Base-by-base conservation (phyloP, 2,797 vertebrate species). In the Cetoscarus ocellatus region DNA sequence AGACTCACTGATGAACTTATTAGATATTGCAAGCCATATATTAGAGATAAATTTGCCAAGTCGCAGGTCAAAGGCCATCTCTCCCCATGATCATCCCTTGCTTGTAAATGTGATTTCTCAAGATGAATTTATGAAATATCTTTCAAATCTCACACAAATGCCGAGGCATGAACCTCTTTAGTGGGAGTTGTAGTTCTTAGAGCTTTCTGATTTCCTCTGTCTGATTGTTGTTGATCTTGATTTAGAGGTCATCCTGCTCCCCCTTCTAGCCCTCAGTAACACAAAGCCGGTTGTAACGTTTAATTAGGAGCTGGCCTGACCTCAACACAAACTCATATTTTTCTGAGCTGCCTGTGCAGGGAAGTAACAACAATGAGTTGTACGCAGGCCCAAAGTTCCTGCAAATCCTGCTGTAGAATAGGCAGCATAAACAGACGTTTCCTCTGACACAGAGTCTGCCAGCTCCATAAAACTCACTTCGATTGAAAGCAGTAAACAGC, bases 391-490 rank as follows among this genome's bases (percentile, higher is more conserved):
- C 59, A 73, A 70, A 43, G 84, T 90, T 90, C 83, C 86, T 86
- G 88, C 75, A 55, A 83, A 70, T 71, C 49, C 75, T 50, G 36
- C 63, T 78, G 78, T 58, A 85, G 87, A 93, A 90, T 82, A 73
- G 78, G 78, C 68, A 65, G 80, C 86, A 87, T 94, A 95, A 95
- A 93, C 91, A 94, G 83, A 85, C 88, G 39, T 90, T 95, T 94
- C 93, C 93, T 93, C 58, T 47, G 14, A 71, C 70, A 74, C 15
- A 73, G 69, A 7, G 70, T 62, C 64, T 63, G 74, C 66, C 63
- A 52, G 6, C 44, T 44, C 27, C 51, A 47, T 71, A 63, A 60
- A 58, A 49, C 50, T 51, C 53, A 0, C 39, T 51, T 61, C 47
- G 73, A 71, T 75, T 27, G 0, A 66, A 48, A 15, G 48, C 61